A percentile compares a stretch with the other conserved stretches of the same genome.
Conservation (phyloP, 2,888 invertebrate species). For the Pyrocoelia pectoralis region DNA sequence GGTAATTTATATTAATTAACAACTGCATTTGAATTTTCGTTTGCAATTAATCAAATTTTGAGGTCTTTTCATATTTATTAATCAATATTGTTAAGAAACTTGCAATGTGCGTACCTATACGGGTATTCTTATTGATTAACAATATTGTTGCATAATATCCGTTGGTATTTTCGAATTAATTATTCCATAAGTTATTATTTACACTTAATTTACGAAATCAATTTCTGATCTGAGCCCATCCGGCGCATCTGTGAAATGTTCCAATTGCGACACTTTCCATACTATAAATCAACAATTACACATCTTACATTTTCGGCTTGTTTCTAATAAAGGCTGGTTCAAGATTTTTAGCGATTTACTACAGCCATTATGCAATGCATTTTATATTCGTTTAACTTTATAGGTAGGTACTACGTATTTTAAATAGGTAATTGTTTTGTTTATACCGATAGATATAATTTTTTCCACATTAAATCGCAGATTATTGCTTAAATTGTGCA, state of each 20-base stretch:
- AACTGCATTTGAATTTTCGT: too few species aligned
- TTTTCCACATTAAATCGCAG: neutral
- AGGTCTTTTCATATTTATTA: too few species aligned
- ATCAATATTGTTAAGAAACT: neutral
- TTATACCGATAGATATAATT: neutral
- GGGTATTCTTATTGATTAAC: too few species aligned
- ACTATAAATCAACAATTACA: neutral
- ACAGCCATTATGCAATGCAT: neutral
- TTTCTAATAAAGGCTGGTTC: neutral
- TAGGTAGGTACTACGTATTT: neutral
- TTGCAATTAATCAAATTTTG: too few species aligned
- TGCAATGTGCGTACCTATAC: neutral
- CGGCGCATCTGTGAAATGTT: neutral
- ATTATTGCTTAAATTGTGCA: neutral
- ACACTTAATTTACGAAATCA: neutral
- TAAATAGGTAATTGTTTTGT: neutral
- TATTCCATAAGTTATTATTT: neutral
- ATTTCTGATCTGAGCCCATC: constrained; percentile 1
- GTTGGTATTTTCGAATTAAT: neutral
- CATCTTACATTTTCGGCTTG: too few species aligned
- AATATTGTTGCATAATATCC: neutral
- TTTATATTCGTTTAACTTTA: neutral
- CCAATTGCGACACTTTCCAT: neutral
- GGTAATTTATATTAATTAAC: too few species aligned
- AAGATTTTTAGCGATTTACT: too few species aligned